Conservation (phyloP, 2,888 invertebrate genomes). For the Orthosia cruda region DNA sequence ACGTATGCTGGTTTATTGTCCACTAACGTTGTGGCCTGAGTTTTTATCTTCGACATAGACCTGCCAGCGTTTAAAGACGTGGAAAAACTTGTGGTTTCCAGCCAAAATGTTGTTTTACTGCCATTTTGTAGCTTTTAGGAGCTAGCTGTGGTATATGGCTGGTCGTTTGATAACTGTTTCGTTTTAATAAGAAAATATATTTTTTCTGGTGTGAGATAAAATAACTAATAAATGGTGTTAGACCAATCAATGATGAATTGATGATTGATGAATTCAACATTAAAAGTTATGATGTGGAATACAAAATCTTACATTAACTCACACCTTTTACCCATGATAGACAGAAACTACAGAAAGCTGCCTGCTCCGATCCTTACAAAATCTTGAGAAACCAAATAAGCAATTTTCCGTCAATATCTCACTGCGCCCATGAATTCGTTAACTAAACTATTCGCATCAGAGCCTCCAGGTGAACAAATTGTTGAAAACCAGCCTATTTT, state of each 20-base stretch:
- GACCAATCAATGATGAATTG: neutral
- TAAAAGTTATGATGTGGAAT: neutral
- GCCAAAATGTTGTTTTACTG: conserved; percentile 40
- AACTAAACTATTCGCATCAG: conserved; percentile 19
- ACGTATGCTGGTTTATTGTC: conserved; percentile 72
- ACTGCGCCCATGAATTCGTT: neutral
- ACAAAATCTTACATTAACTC: neutral
- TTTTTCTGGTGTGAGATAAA: neutral
- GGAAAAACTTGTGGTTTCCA: conserved; percentile 48
- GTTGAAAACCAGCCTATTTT: conserved; percentile 48
- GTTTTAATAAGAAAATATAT: conserved; percentile 6
- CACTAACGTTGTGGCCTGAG: conserved; percentile 65
- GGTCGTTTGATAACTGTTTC: neutral
- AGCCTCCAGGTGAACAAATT: conserved; percentile 50
- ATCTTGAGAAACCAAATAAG: neutral
- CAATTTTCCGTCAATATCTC: neutral
- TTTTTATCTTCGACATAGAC: conserved; percentile 68
- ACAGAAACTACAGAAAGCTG: no score
- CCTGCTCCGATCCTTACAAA: neutral
- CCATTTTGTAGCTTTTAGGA: conserved; percentile 28
- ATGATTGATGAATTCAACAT: neutral
- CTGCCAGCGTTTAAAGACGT: conserved; percentile 51
- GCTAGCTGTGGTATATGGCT: neutral
- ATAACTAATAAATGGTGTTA: neutral
- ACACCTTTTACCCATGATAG: neutral